Evolutionary conservation across 2,888 invertebrate genomes (phyloP), one percentile per base, ranked within the genome.

Genomic region (Pristionchus maxplancki): DNA sequence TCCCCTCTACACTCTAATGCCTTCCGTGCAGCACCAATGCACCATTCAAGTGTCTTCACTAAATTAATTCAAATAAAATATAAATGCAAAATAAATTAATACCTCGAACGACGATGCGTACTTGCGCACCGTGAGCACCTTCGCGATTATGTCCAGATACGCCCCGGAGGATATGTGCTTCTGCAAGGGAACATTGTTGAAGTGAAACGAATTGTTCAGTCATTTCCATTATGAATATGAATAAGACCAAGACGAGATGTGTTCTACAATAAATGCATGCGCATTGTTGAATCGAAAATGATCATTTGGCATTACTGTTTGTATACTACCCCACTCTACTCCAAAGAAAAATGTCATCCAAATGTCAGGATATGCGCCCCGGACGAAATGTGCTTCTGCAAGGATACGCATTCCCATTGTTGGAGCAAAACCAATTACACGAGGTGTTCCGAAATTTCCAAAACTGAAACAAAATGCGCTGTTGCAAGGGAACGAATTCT

Each of bases 31-130:
- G 58, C 58, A n/a, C 58, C 58, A 9, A 58, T 58, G 58, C 58
- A n/a, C 58, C 24, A 58, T 24, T n/a, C 5, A 0, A 24, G 20
- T n/a, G 31, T 37, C 9, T 44, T 15, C 6, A 84, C 4, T 15
- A 62, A 2, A 64, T n/a, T 11, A 64, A 40, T n/a, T 17, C 53
- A 85, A 40, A 62, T 28, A 17, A 40, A 24, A 34, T 64, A 50
- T n/a, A n/a, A n/a, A n/a, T n/a, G n/a, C n/a, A n/a, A n/a, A 83
- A 24, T 37, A 83, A 53, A 13, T 28, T 17, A 24, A 40, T 34
- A 87, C 88, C 62, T 88, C 82, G 83, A 88, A 88, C 8, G 31
- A 64, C n/a, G 34, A 8, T 20, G 81, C 64, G 48, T 82, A 88
- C 50, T 67, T 88, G 31, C 28, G 40, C 8, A 78, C 67, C 0